phyloP scores from a whole-genome alignment of 2,113 vertebrate genomes.

The Myotis lucifugus region DNA sequence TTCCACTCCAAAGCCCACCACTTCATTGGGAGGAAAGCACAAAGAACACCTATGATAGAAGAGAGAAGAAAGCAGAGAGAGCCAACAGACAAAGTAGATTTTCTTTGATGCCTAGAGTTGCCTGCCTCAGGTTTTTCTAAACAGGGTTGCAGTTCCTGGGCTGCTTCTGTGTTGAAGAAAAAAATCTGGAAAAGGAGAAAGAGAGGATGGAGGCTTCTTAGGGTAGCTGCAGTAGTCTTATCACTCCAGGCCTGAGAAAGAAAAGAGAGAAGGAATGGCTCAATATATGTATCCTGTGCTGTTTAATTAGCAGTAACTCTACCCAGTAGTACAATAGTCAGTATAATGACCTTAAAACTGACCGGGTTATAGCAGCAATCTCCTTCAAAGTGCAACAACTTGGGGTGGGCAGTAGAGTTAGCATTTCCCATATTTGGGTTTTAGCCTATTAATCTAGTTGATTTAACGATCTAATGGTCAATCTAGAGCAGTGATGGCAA shows the following conservation, averaged over 20 bases:
- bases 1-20: not conserved
- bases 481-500: not conserved
- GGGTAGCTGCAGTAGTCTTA: not conserved
- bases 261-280: not conserved
- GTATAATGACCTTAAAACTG: not conserved
- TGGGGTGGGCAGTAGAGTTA: not conserved
- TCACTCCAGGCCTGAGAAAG: not conserved
- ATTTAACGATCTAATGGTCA: not conserved
- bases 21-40: not conserved
- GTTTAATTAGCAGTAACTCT: not conserved
- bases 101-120: not conserved
- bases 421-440: not conserved
- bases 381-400: not conserved
- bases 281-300: not conserved
- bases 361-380: not conserved
- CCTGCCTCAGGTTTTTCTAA: not conserved
- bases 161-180: not conserved
- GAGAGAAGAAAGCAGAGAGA: not conserved
- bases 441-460: not conserved
- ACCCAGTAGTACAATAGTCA: not conserved
- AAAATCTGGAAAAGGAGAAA: not conserved
- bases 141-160: not conserved
- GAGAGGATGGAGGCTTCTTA: not conserved
- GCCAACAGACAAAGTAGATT: not conserved
- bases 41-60: not conserved